A percentile compares a stretch with the other conserved stretches of the same genome.
Evolutionary conservation across 1,140 invertebrate species (phyloP).

Genomic region (Phymastichus coffea): DNA sequence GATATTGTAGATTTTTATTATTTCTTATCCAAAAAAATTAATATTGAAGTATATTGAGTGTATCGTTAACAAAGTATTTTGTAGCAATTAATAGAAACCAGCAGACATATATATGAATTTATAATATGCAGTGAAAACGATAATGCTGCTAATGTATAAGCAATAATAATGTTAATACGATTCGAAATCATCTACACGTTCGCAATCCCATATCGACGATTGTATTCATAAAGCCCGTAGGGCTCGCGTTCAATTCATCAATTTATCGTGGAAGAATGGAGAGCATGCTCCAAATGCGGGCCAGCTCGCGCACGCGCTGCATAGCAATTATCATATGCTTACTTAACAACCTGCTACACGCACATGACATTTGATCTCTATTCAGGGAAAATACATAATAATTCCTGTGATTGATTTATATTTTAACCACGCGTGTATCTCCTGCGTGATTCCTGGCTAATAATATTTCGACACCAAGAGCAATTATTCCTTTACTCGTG

Average conservation of each 20-base stretch:
- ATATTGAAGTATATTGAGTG: too few relatives aligned
- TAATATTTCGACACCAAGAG: neutral
- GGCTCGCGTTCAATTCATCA: conserved; percentile 4
- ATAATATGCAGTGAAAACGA: too few relatives aligned
- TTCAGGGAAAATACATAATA: neutral
- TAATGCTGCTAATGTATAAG: too few relatives aligned
- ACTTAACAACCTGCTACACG: conserved; percentile 6
- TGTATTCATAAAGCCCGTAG: neutral
- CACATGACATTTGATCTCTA: neutral
- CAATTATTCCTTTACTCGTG: neutral
- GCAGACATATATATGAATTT: too few relatives aligned
- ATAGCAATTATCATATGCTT: conserved; percentile 11
- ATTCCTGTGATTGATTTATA: conserved; percentile 13
- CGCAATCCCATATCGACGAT: neutral
- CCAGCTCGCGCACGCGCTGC: neutral
- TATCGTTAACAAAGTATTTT: too few relatives aligned
- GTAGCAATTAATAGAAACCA: too few relatives aligned
- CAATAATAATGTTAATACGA: too few relatives aligned
- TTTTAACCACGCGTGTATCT: neutral
- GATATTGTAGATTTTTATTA: too few relatives aligned
- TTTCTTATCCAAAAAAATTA: too few relatives aligned
- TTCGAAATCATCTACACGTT: too few relatives aligned
- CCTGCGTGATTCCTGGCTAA: neutral
- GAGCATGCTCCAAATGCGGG: neutral
- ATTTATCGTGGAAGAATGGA: neutral